Evolutionary conservation across 2,113 vertebrate genomes (phyloP).

Genomic region (Brachionichthys hirsutus): DNA sequence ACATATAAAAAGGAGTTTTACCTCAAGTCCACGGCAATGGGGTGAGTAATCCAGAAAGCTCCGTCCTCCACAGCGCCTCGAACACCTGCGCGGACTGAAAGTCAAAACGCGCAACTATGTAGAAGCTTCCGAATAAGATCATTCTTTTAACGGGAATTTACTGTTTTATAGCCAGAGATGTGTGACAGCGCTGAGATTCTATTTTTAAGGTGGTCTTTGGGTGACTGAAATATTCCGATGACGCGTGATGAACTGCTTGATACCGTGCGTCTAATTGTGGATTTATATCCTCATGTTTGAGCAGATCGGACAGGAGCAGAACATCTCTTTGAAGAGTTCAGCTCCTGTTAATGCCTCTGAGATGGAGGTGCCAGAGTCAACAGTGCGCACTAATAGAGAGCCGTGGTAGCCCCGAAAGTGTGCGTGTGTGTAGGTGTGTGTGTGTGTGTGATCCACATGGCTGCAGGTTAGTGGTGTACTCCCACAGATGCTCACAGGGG

Average conservation of each 20-base stretch:
- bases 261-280: background rate
- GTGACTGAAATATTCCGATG: constrained; percentile 4
- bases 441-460: constrained; percentile 7
- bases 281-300: background rate
- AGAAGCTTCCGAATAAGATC: background rate
- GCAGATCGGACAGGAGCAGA: background rate
- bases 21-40: constrained; percentile 73
- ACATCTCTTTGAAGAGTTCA: background rate
- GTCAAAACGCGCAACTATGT: no score
- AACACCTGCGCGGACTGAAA: constrained; percentile 49
- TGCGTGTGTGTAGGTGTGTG: constrained; percentile 13
- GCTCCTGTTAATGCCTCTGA: constrained; percentile 29
- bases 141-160: background rate
- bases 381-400: constrained; percentile 45
- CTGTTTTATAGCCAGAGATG: background rate
- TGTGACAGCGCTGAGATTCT: no score
- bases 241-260: background rate
- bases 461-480: constrained; percentile 31
- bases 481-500: constrained; percentile 46
- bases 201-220: background rate
- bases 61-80: constrained; percentile 51
- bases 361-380: constrained; percentile 51
- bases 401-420: constrained; percentile 26
- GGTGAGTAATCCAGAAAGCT: constrained; percentile 67
- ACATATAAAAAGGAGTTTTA: constrained; percentile 43